Evolutionary conservation across 2,888 invertebrate genomes (phyloP).

Genomic region (Anthrax anthrax): DNA sequence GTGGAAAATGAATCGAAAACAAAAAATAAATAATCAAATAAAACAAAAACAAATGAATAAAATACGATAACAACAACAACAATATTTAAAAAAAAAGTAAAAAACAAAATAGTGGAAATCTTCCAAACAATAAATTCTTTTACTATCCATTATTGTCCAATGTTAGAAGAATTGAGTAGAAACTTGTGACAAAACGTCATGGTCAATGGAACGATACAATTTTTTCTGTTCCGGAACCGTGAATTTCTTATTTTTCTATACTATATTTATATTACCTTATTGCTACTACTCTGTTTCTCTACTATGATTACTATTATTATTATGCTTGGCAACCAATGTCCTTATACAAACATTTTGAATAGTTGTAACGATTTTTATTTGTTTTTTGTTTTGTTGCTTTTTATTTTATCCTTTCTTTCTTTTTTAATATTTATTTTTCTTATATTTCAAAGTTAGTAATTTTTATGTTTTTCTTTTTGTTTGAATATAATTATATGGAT

Average conservation of each 20-base stretch:
- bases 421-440: background rate
- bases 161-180: background rate
- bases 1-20: too few relatives aligned
- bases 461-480: too few relatives aligned
- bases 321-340: conserved; percentile 4
- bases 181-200: conserved; percentile 5
- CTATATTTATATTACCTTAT: too few relatives aligned
- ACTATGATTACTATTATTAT: too few relatives aligned
- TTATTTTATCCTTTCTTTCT: background rate
- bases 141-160: background rate
- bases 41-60: background rate
- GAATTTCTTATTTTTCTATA: background rate
- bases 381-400: background rate
- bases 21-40: too few relatives aligned
- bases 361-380: background rate
- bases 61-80: background rate
- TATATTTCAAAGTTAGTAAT: too few relatives aligned
- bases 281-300: too few relatives aligned
- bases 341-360: background rate
- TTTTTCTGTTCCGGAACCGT: conserved; percentile 11
- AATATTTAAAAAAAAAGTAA: too few relatives aligned
- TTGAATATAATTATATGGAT: too few relatives aligned
- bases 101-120: background rate
- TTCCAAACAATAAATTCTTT: conserved; percentile 6
- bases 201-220: conserved; percentile 11